These are phyloP conservation scores for Hycleus cichorii DNA, from an alignment of 1,140 invertebrate species.

Conservation along the genomic window DNA sequence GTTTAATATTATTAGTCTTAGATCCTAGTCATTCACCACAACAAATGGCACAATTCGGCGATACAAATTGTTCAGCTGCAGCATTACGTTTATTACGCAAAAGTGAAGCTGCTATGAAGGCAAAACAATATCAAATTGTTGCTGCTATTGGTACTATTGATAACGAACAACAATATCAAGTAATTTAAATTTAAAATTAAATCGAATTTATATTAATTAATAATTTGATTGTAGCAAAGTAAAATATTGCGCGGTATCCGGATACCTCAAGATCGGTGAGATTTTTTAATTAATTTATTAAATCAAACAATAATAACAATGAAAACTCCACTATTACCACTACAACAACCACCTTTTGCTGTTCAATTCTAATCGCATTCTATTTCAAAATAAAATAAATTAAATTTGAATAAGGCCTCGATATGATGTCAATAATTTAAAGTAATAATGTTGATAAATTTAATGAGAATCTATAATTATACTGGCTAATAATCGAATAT, in stretches of 20 bases:
- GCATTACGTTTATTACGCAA: conserved; percentile 67
- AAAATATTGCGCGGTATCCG: conserved; percentile 61
- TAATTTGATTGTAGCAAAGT: conserved; percentile 52
- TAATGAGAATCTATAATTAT: no score
- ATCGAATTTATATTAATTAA: conserved; percentile 2
- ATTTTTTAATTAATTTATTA: no score
- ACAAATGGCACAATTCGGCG: conserved; percentile 63
- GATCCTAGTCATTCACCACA: conserved; percentile 77
- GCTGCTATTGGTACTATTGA: conserved; percentile 67
- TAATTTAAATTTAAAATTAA: conserved; percentile 35
- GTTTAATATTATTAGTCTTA: conserved; percentile 67
- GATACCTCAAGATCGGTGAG: conserved; percentile 60
- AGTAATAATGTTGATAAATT: no score
- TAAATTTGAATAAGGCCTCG: no score
- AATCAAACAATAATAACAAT: no score
- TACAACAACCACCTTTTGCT: no score
- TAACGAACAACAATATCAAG: conserved; percentile 67
- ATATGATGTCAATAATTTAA: no score
- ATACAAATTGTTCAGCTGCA: conserved; percentile 47
- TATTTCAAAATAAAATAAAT: no score
- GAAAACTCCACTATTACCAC: no score
- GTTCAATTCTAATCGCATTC: no score
- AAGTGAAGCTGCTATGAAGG: conserved; percentile 66
- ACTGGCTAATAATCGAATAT: no score
- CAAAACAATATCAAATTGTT: conserved; percentile 81